phyloP scores from a whole-genome alignment of 2,113 vertebrate species.

The Nestor notabilis region DNA sequence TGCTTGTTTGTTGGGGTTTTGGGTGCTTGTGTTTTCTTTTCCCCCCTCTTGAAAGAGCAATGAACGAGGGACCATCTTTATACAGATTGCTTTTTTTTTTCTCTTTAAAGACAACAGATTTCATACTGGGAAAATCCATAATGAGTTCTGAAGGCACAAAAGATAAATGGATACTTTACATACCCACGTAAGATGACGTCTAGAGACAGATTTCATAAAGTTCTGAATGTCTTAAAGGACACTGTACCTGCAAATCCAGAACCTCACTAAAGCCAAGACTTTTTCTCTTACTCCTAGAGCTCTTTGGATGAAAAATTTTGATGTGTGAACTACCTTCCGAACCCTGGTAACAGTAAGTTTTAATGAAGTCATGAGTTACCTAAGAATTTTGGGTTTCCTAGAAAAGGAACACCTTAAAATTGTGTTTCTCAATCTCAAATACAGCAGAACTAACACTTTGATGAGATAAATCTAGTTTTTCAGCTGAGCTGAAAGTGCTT shows the following conservation, averaged over 20 bases:
- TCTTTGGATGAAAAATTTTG: neutral
- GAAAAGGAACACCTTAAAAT: neutral
- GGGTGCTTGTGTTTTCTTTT: neutral
- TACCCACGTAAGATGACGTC: rapidly evolving
- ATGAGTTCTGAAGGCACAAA: neutral
- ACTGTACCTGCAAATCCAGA: neutral
- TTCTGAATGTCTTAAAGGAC: neutral
- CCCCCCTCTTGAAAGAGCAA: neutral
- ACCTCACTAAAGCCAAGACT: neutral
- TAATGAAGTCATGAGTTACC: neutral
- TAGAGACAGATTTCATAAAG: neutral
- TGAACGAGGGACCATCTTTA: rapidly evolving
- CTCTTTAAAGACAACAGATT: neutral
- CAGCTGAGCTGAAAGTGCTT: neutral
- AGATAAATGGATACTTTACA: neutral
- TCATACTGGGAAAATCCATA: neutral
- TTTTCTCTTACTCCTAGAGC: neutral
- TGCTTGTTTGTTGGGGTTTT: neutral
- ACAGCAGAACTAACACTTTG: neutral
- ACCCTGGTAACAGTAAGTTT: neutral
- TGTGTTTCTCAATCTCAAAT: neutral
- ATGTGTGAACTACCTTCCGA: neutral
- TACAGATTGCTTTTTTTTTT: neutral
- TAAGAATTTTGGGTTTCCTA: neutral
- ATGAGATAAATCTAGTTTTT: neutral